Evolutionary conservation across 2,888 invertebrate species (phyloP).

Genomic region (Aproaerema taeniolella): DNA sequence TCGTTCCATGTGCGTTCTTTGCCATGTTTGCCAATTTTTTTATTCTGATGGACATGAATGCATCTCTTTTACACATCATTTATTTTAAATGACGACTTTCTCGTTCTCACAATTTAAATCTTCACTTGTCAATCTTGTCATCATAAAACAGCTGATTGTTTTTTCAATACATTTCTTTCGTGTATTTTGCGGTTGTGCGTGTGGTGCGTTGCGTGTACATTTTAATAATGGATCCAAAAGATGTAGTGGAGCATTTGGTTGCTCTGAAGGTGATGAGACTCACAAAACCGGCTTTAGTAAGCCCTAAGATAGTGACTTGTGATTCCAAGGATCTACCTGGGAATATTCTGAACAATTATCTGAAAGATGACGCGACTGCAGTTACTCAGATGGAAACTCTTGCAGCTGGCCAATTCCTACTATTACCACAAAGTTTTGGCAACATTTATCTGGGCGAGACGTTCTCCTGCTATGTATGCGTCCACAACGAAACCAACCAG

Average conservation of each 20-base stretch:
- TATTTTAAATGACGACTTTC: no score
- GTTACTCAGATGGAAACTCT: slow-evolving; percentile 88
- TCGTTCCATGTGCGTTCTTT: no score
- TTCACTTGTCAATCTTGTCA: no score
- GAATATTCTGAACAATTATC: slow-evolving; percentile 85
- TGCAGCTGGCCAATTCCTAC: slow-evolving; percentile 91
- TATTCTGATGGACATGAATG: no score
- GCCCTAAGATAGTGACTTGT: slow-evolving; percentile 87
- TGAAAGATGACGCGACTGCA: slow-evolving; percentile 90
- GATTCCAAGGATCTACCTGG: slow-evolving; percentile 92
- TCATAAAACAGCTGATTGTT: no score
- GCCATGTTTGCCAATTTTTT: no score
- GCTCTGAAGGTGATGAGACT: slow-evolving; percentile 93
- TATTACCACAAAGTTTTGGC: slow-evolving; percentile 97
- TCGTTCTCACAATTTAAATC: no score
- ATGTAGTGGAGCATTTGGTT: slow-evolving; percentile 78
- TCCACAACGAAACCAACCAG: slow-evolving; percentile 95
- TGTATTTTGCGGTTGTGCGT: no score
- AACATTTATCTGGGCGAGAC: slow-evolving; percentile 99
- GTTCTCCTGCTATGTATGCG: slow-evolving; percentile 97
- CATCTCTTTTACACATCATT: no score
- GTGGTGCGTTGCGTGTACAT: no score
- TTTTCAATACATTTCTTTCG: no score
- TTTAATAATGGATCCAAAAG: slow-evolving; percentile 78
- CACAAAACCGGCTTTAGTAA: slow-evolving; percentile 92